Evolutionary conservation across 2,888 invertebrate species (phyloP).

Genomic region (Quadriops clusia): DNA sequence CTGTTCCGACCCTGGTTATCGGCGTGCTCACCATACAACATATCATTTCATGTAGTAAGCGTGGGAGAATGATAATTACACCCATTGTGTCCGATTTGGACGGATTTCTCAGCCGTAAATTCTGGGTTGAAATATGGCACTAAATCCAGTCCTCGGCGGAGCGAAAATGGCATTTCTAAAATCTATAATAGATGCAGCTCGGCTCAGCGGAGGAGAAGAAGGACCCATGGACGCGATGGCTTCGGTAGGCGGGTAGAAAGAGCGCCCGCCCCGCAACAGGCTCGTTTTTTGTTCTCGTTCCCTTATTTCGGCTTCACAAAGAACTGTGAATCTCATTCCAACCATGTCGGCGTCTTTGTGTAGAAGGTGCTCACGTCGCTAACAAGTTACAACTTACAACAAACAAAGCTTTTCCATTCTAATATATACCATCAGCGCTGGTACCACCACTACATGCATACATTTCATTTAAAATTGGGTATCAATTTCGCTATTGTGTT

Average conservation of each 20-base stretch:
- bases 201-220: slow-evolving; percentile 7
- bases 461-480: no score
- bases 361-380: slow-evolving; percentile 16
- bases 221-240: slow-evolving; percentile 20
- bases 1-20: no score
- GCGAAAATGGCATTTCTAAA: slow-evolving; percentile 9
- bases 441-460: no score
- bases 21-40: no score
- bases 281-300: slow-evolving; percentile 28
- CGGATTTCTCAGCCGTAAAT: no score
- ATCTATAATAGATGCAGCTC: slow-evolving; percentile 13
- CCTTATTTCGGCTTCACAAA: slow-evolving; percentile 32
- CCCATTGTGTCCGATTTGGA: no score
- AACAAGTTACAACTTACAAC: slow-evolving; percentile 24
- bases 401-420: slow-evolving; percentile 12
- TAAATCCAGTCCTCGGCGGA: no score
- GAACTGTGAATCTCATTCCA: slow-evolving; percentile 25
- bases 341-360: slow-evolving; percentile 27
- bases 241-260: slow-evolving; percentile 27
- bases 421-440: slow-evolving; percentile 10
- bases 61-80: no score
- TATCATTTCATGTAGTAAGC: no score
- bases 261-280: slow-evolving; percentile 26
- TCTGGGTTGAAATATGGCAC: no score
- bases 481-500: no score